Evolutionary conservation across 2,797 vertebrate genomes (phyloP).

Genomic region (Microhierax caerulescens): DNA sequence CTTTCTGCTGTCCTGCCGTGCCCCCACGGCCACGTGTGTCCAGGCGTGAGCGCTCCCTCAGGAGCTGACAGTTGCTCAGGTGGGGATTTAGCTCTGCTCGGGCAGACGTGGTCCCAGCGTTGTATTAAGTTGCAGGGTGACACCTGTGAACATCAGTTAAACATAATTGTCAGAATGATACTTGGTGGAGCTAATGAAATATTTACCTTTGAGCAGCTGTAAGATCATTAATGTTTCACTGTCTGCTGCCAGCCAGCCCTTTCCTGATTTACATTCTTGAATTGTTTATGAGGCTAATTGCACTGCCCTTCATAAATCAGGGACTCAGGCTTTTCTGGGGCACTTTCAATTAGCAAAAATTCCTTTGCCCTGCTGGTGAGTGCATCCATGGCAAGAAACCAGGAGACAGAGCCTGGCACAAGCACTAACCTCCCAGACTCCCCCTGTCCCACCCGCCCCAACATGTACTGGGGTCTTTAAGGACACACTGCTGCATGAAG

Average conservation of each 20-base stretch:
- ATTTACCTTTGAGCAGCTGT: constrained; percentile 61
- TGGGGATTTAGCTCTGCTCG: background rate
- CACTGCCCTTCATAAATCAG: background rate
- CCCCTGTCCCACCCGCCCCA: too few species aligned
- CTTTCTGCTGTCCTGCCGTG: background rate
- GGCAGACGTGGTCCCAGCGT: rapidly evolving
- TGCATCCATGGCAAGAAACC: background rate
- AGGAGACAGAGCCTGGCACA: background rate
- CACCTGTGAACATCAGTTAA: background rate
- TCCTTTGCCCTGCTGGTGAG: background rate
- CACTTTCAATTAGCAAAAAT: background rate
- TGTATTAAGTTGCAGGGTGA: background rate
- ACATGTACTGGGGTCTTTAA: rapidly evolving
- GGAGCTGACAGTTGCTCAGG: rapidly evolving
- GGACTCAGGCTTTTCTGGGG: background rate
- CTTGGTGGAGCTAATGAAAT: constrained; percentile 21
- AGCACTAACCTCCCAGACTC: background rate
- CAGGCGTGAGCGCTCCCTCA: rapidly evolving
- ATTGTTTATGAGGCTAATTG: constrained; percentile 30
- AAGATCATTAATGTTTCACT: constrained; percentile 58
- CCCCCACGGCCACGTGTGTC: rapidly evolving
- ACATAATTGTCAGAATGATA: background rate
- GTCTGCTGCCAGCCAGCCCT: constrained; percentile 63
- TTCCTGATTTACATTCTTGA: background rate
- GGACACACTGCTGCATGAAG: background rate